Evolutionary conservation across 2,797 vertebrate genomes (phyloP).

Genomic region (Pygocentrus nattereri): DNA sequence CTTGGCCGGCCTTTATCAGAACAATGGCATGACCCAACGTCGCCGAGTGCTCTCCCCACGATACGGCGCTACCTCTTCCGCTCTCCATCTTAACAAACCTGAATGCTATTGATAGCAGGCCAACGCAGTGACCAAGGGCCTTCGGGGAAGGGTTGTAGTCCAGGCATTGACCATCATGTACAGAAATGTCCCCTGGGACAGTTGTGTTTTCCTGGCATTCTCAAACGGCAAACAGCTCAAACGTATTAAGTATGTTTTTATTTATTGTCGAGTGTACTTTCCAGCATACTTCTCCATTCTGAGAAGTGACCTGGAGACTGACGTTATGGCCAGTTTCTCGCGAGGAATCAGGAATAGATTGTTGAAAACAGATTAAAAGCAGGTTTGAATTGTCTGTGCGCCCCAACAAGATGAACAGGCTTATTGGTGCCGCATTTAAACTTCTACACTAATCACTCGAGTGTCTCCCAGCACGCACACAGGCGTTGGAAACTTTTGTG

Average conservation of each 20-base stretch:
- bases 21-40: conserved; percentile 55
- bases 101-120: conserved; percentile 47
- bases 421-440: not conserved
- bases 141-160: not conserved
- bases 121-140: no score
- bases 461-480: conserved; percentile 47
- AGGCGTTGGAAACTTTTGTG: conserved; percentile 60
- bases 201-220: conserved; percentile 8
- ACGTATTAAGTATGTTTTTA: not conserved
- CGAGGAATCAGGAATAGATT: conserved; percentile 14
- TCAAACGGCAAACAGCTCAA: conserved; percentile 4
- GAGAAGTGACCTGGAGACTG: not conserved
- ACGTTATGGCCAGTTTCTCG: not conserved
- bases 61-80: conserved; percentile 59
- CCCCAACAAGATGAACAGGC: conserved; percentile 27
- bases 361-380: conserved; percentile 24
- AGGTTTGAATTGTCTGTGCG: conserved; percentile 19
- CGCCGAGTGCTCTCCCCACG: conserved; percentile 41
- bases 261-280: not conserved
- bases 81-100: conserved; percentile 30
- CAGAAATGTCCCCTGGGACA: conserved; percentile 27
- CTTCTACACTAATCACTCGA: conserved; percentile 13
- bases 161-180: not conserved
- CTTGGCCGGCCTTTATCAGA: conserved; percentile 63
- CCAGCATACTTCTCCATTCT: not conserved